phyloP scores from a whole-genome alignment of 1,140 invertebrate genomes.

The Neelides sp. region DNA sequence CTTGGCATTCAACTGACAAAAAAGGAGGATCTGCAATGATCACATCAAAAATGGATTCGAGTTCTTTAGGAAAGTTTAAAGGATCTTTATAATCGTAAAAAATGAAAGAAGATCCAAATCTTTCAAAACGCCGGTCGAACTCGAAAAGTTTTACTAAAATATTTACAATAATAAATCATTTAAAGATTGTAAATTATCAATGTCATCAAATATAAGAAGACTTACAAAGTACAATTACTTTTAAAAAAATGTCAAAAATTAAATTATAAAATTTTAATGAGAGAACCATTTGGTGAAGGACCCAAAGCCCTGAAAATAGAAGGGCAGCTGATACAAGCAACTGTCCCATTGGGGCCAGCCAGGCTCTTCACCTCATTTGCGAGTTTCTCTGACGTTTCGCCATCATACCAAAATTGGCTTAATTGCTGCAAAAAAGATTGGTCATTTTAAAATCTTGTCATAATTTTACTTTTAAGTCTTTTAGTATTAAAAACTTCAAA shows the following conservation, averaged over 20 bases:
- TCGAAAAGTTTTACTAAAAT: constrained; percentile 63
- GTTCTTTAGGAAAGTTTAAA: constrained; percentile 49
- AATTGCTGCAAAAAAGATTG: constrained; percentile 61
- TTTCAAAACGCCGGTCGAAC: constrained; percentile 64
- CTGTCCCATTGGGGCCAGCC: constrained; percentile 44
- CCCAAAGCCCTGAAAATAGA: constrained; percentile 56
- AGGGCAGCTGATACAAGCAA: constrained; percentile 80
- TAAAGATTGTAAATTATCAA: not conserved
- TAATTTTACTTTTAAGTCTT: too few species aligned
- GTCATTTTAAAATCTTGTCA: not conserved
- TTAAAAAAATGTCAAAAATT: not conserved
- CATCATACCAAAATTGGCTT: constrained; percentile 92
- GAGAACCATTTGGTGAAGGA: not conserved
- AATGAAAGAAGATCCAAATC: constrained; percentile 66
- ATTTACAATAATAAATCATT: constrained; percentile 17
- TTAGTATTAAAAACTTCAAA: constrained; percentile 1
- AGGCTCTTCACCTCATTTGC: constrained; percentile 48
- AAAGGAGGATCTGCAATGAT: constrained; percentile 90
- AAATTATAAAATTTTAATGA: not conserved
- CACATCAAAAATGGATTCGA: constrained; percentile 56
- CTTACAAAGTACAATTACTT: not conserved
- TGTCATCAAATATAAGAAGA: not conserved
- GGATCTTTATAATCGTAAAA: constrained; percentile 82
- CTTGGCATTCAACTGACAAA: constrained; percentile 80
- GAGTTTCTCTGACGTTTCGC: constrained; percentile 55